Evolutionary conservation across 2,888 invertebrate genomes (phyloP).

Genomic region (Hemithea aestivaria): DNA sequence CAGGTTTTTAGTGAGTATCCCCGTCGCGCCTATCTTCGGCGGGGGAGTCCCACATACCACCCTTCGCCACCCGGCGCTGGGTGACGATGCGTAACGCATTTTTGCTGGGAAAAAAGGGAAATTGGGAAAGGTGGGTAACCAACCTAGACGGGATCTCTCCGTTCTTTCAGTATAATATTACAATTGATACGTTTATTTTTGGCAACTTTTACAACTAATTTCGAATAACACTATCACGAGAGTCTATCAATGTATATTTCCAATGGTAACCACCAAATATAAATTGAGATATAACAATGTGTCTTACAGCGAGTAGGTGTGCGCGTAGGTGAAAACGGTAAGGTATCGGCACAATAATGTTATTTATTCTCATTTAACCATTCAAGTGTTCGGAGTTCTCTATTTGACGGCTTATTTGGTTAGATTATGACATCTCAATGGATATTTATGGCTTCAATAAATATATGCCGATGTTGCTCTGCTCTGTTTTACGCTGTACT

Average conservation of each 20-base stretch:
- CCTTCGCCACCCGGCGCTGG: too few species aligned
- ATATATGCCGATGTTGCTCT: slow-evolving; percentile 7
- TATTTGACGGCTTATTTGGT: slow-evolving; percentile 33
- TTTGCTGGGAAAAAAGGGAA: too few species aligned
- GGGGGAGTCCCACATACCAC: too few species aligned
- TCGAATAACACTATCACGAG: too few species aligned
- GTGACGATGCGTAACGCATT: too few species aligned
- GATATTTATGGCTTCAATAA: slow-evolving; percentile 12
- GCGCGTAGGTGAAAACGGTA: slow-evolving; percentile 44
- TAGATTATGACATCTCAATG: slow-evolving; percentile 15
- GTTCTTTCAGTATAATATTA: too few species aligned
- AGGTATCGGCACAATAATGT: slow-evolving; percentile 26
- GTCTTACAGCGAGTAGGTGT: slow-evolving; percentile 40
- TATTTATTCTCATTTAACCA: slow-evolving; percentile 29
- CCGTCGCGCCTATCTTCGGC: too few species aligned
- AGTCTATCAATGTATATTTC: slow-evolving; percentile 11
- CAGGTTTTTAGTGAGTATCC: too few species aligned
- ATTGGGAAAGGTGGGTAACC: too few species aligned
- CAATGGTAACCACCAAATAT: slow-evolving; percentile 18
- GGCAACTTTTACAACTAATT: too few species aligned
- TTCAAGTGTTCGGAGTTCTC: slow-evolving; percentile 16
- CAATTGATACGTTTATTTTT: too few species aligned
- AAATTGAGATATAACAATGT: slow-evolving; percentile 37
- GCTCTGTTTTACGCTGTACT: background rate
- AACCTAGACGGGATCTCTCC: too few species aligned